Evolutionary conservation across 1,140 invertebrate species (phyloP), one percentile per base, ranked within the genome.

Genomic region (Helicorthomorpha holstii): DNA sequence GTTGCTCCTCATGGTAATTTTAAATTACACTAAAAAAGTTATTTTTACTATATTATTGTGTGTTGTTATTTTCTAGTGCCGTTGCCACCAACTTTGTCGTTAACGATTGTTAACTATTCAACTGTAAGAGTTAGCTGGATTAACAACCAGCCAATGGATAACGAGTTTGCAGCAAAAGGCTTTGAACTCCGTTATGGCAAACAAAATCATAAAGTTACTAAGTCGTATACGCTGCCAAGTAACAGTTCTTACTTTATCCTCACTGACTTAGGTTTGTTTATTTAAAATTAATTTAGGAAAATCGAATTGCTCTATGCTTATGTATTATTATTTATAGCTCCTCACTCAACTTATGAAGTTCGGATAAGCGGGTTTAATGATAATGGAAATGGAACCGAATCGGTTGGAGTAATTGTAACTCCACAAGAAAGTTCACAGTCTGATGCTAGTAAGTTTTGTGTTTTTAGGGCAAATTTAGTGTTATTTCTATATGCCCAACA

Each of bases 101-200:
- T 74, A 29, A 61, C 61, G 49, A 65, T 64, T 47, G 24, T 70
- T 22, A 75, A 74, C 54, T 53, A 64, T 46, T 65, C 73, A 22
- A 58, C 62, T 43, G 58, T 72, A 3, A 66, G 69, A 58, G 71
- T 74, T 27, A 66, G 64, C 54, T 73, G 70, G 69, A 66, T 63
- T 54, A 60, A n/a, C n/a, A n/a, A n/a, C n/a, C n/a, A 66, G 23
- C 60, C 66, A 52, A 53, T 63, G 21, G 60, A 67, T 45, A 61
- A 61, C 55, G 53, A 53, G 43, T 54, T 57, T 50, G 58, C 63
- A 54, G 67, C 69, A 44, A 62, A 68, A 54, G 66, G 63, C 2
- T 74, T 68, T 64, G 62, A 66, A 61, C 54, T 75, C 42, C 66
- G 66, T 52, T 70, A 60, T 51, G 64, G 71, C 58, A 68, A 70